These are phyloP conservation scores for Neolamprologus kungweensis DNA, from an alignment of 2,113 vertebrate genomes.

Conservation along the genomic window DNA sequence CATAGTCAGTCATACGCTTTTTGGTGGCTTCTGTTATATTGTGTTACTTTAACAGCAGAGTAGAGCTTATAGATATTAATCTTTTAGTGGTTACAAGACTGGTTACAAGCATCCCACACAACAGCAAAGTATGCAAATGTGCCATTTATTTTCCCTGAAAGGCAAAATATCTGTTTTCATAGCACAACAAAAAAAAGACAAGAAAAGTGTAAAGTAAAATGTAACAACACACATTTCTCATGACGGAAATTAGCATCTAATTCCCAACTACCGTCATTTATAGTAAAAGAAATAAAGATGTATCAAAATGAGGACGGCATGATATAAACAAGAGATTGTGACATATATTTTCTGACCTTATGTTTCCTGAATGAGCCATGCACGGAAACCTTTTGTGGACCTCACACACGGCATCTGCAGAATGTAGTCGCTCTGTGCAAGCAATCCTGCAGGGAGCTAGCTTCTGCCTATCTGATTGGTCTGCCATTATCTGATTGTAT, in stretches of 20 bases:
- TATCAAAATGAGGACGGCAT: neutral
- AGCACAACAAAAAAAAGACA: neutral
- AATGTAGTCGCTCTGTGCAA: neutral
- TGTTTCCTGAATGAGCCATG: neutral
- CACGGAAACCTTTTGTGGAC: neutral
- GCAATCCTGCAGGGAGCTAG: neutral
- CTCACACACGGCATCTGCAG: neutral
- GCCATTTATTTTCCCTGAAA: neutral
- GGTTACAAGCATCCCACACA: neutral
- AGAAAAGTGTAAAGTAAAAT: neutral
- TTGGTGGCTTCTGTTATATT: neutral
- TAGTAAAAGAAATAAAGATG: neutral
- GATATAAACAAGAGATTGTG: neutral
- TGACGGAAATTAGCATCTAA: neutral
- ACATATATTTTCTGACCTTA: neutral
- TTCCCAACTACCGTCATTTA: neutral
- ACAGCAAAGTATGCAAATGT: neutral
- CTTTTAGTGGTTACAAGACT: neutral
- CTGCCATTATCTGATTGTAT: conserved; percentile 22
- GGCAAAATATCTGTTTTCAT: neutral
- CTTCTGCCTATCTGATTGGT: neutral
- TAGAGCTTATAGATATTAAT: neutral
- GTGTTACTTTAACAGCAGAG: neutral
- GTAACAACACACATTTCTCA: neutral
- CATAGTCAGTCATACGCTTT: neutral